These are phyloP conservation scores for Coreoperca whiteheadi DNA, from an alignment of 2,113 vertebrate genomes.

Conservation along the genomic window DNA sequence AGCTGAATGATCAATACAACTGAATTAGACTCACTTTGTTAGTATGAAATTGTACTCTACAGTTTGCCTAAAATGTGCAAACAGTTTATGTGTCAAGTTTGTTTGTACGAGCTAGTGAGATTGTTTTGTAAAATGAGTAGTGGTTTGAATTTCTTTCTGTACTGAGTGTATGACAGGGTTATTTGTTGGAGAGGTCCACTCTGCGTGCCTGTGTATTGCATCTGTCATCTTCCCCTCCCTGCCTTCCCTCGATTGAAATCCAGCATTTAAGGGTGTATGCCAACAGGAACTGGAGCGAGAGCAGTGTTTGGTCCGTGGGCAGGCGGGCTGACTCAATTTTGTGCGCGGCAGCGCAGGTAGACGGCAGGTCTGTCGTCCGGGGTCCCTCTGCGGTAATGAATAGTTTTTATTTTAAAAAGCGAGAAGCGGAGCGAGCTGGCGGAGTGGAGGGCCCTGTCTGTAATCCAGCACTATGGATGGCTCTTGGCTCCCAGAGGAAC, in stretches of 20 bases:
- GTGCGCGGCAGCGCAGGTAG: conserved; percentile 59
- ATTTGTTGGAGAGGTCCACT: conserved; percentile 23
- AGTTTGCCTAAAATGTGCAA: conserved; percentile 21
- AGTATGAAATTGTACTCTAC: conserved; percentile 13
- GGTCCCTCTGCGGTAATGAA: conserved; percentile 72
- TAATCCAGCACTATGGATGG: conserved; percentile 74
- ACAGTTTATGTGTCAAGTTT: conserved; percentile 32
- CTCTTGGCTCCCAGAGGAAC: conserved; percentile 68
- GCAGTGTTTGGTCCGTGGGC: conserved; percentile 45
- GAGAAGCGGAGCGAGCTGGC: conserved; percentile 45
- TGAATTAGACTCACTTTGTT: conserved; percentile 30
- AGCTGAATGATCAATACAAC: conserved; percentile 40
- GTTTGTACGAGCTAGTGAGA: background rate
- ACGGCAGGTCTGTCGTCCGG: conserved; percentile 35
- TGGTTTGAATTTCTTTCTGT: conserved; percentile 25
- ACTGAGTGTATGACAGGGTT: conserved; percentile 17
- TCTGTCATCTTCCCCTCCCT: conserved; percentile 46
- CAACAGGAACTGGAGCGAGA: conserved; percentile 64
- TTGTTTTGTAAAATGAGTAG: conserved; percentile 25
- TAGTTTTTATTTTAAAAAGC: conserved; percentile 81
- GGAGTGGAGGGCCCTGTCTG: conserved; percentile 46
- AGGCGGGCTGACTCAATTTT: conserved; percentile 63
- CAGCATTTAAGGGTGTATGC: conserved; percentile 39
- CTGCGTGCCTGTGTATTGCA: conserved; percentile 25
- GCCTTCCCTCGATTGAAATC: conserved; percentile 57